phyloP scores from a whole-genome alignment of 2,888 invertebrate species.

The Nemotelus nigrinus region DNA sequence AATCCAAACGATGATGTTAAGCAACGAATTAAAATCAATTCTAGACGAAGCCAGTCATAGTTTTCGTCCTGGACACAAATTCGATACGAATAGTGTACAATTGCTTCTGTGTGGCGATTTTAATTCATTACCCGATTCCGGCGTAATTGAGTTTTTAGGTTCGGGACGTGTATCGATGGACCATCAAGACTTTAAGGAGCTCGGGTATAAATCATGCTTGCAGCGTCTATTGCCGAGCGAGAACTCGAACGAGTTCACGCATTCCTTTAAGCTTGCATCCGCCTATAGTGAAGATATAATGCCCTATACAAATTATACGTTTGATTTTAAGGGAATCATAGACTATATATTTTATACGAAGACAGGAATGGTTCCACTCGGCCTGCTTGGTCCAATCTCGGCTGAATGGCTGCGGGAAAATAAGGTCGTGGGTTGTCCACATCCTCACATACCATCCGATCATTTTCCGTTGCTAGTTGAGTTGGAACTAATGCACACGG shows the following conservation, averaged over 20 bases:
- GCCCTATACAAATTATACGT: constrained; percentile 98
- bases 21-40: constrained; percentile 90
- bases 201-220: constrained; percentile 90
- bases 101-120: constrained; percentile 96
- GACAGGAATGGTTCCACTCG: constrained; percentile 93
- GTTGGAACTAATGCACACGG: constrained; percentile 85
- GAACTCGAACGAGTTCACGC: constrained; percentile 88
- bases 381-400: constrained; percentile 93
- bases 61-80: constrained; percentile 77
- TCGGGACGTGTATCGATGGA: constrained; percentile 89
- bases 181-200: constrained; percentile 96
- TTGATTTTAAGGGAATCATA: constrained; percentile 99
- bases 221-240: constrained; percentile 89
- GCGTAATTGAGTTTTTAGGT: constrained; percentile 95
- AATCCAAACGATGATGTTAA: constrained; percentile 99
- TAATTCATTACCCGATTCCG: constrained; percentile 97
- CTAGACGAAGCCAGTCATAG: constrained; percentile 86
- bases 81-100: constrained; percentile 84
- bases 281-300: constrained; percentile 96
- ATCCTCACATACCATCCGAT: constrained; percentile 97
- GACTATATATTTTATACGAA: constrained; percentile 99
- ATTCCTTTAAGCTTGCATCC: constrained; percentile 94
- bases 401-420: constrained; percentile 93
- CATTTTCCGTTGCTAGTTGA: constrained; percentile 93
- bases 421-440: constrained; percentile 97